Base-by-base conservation (phyloP, 2,888 invertebrate species). In the Tanytarsus gracilentus region DNA sequence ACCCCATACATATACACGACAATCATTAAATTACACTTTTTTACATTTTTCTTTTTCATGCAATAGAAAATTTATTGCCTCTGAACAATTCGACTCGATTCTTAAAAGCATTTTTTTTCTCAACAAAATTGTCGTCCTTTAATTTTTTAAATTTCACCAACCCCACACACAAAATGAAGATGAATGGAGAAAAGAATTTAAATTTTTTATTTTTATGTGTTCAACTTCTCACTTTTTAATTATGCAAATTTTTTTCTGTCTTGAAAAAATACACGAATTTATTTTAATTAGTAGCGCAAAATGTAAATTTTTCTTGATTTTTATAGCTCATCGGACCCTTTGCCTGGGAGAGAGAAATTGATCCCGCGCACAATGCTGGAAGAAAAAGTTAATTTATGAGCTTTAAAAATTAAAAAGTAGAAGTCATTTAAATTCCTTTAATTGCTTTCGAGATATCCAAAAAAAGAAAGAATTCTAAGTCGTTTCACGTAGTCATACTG, bases 211-310 rank as follows among this genome's bases (percentile, higher is more conserved):
- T 55, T 40, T 55, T 55, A 40, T 40, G 39, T 55, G n/a, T n/a
- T n/a, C n/a, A n/a, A n/a, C n/a, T n/a, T 40, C 55, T 11, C 39
- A 55, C 40, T 40, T 55, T 55, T 55, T 55, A 55, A 55, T 55
- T 55, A 55, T 55, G 55, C 55, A 55, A 55, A 55, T 55, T 44
- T 44, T 18, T 40, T 44, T 36, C 30, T 30, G 9, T 4, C 30
- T 40, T 16, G 36, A 25, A 50, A 40, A 44, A 53, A 53, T 55
- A 39, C 39, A 55, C 26, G 27, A 55, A 39, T 26, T 55, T 55
- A 55, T 55, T 55, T 55, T 55, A 55, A 55, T 55, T 55, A 44
- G 44, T 44, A 44, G 26, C 40, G 40, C 16, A 44, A 49, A 9
- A 4, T 18, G 18, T 18, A 44, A 4, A 44, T 4, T n/a, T 44